phyloP scores from a whole-genome alignment of 2,113 vertebrate species.

The Caranx ignobilis region DNA sequence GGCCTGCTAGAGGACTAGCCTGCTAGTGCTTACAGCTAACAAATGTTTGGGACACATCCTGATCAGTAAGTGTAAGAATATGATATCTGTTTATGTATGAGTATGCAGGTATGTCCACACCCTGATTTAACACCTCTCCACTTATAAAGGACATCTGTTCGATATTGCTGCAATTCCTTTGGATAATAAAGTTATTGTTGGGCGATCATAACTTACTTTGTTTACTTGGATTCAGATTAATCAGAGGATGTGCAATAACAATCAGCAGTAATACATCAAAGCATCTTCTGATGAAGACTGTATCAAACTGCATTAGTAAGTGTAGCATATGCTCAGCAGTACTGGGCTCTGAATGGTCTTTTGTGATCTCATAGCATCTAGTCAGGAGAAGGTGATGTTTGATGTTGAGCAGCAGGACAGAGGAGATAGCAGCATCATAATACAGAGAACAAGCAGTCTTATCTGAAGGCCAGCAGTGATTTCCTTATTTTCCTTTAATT shows the following conservation, averaged over 20 bases:
- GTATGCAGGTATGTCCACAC: no score
- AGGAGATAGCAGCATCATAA: neutral
- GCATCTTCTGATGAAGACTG: neutral
- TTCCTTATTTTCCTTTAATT: neutral
- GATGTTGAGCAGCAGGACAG: conserved; percentile 7
- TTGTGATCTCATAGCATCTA: neutral
- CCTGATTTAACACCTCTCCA: no score
- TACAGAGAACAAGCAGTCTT: neutral
- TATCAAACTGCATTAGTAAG: neutral
- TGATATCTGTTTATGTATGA: no score
- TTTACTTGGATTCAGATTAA: neutral
- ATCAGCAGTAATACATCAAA: neutral
- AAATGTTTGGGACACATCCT: no score
- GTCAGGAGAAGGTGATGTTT: neutral
- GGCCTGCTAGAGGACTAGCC: no score
- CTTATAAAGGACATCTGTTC: no score
- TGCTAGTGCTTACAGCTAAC: no score
- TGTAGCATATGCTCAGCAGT: neutral
- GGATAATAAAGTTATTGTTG: neutral
- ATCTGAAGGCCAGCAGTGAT: neutral
- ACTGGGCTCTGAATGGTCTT: neutral
- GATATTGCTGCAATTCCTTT: neutral
- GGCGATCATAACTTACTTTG: neutral
- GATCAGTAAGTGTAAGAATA: no score
- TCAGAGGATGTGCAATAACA: neutral